Base-by-base conservation (phyloP, 2,888 invertebrate species). In the Amphipoea oculea region DNA sequence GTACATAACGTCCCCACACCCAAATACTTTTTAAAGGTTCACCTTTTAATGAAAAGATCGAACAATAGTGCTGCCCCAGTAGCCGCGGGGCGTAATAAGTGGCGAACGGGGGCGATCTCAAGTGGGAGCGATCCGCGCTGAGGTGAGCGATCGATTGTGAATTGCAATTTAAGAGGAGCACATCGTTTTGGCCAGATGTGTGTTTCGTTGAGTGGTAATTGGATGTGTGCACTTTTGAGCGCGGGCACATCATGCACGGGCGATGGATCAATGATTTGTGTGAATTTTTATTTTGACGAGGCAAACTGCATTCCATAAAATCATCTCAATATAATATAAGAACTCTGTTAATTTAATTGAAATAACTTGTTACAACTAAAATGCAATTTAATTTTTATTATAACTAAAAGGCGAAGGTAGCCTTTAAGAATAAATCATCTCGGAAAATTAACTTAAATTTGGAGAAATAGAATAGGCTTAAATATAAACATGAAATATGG, bases 31-130 rank as follows among this genome's bases (percentile, higher is more conserved):
- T 87, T 81, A 85, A 89, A 90, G 88, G 89, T 86, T 78, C 82
- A 84, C 84, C 86, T 84, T 87, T 88, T 88, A 89, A 89, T 90
- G 85, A 90, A 89, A 88, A 87, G 57, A 87, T 89, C 85, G 89
- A 89, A 89, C 89, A 89, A 89, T 90, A 86, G 88, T 89, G 82
- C 66, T 77, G 87, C 88, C 86, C 89, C 73, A 76, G 76, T 85
- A 79, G 84, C 89, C 90, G 87, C 88, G 86, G 86, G 89, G 88
- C 86, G 88, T 84, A 89, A 89, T 89, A 89, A 90, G 89, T 83
- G 86, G 74, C 79, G 86, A 74, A 72, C 73, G 83, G 78, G 88
- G 87, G 88, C 83, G 86, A 86, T 79, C 81, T 86, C 87, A 86
- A 89, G 89, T 90, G 89, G 84, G 82, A 81, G 81, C 85, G 79